A percentile compares a stretch with the other conserved stretches of the same genome.
Evolutionary conservation across 2,113 vertebrate genomes (phyloP).

Genomic region (Pterocles orientalis): DNA sequence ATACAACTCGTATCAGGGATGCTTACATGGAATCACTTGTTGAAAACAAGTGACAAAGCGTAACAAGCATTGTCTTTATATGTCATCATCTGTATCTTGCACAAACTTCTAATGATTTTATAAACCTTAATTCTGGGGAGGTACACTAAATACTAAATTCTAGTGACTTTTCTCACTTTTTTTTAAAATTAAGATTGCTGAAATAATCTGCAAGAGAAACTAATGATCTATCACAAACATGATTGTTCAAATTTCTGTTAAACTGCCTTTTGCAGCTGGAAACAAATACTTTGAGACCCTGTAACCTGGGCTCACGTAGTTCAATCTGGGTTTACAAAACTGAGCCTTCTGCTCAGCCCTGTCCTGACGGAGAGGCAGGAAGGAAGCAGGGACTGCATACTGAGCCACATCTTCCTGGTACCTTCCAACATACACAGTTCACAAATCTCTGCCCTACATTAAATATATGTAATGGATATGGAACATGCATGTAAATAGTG

Average conservation of each 20-base stretch:
- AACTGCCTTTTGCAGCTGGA: neutral
- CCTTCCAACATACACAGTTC: accelerated
- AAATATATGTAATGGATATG: neutral
- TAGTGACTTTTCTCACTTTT: neutral
- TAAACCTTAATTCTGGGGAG: neutral
- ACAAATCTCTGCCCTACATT: neutral
- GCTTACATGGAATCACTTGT: neutral
- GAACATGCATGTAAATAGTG: accelerated
- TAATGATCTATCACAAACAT: neutral
- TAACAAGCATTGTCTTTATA: neutral
- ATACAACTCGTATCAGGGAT: neutral
- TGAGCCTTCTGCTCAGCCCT: neutral
- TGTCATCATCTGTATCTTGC: neutral
- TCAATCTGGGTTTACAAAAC: neutral
- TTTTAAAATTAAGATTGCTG: neutral
- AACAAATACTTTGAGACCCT: neutral
- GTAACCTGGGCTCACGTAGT: neutral
- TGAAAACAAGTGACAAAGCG: neutral
- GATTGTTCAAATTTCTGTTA: neutral
- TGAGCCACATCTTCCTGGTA: neutral
- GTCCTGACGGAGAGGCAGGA: neutral
- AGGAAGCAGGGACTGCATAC: neutral
- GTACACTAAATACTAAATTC: neutral
- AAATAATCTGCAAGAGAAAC: neutral
- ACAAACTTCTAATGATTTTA: neutral